phyloP scores from a whole-genome alignment of 2,797 vertebrate genomes.

The Alouatta caraya region DNA sequence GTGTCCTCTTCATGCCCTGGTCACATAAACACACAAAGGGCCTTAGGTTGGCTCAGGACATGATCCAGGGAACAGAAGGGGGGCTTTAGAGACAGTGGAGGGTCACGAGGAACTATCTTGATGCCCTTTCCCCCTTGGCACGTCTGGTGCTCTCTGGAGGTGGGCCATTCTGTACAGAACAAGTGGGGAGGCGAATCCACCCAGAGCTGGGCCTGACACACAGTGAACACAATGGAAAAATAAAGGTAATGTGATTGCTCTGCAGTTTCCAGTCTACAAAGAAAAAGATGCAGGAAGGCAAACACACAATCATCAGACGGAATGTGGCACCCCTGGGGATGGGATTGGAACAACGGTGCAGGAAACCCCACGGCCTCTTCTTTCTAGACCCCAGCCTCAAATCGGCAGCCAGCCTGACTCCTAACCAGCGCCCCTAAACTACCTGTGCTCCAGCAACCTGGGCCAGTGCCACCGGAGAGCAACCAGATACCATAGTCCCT shows the following conservation, averaged over 20 bases:
- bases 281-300: neutral
- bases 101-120: neutral
- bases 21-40: no score
- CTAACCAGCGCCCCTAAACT: neutral
- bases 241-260: neutral
- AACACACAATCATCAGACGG: neutral
- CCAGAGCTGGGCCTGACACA: neutral
- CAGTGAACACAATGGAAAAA: neutral
- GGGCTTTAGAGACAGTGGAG: neutral
- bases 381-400: neutral
- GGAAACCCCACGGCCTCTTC: accelerated
- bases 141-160: no score
- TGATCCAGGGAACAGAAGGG: neutral
- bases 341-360: accelerated
- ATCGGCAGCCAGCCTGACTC: neutral
- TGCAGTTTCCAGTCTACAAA: neutral
- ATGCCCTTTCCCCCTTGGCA: neutral
- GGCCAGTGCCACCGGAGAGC: neutral
- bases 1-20: neutral
- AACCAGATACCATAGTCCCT: neutral
- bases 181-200: no score
- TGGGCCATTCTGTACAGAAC: neutral
- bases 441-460: neutral
- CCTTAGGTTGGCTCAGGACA: neutral
- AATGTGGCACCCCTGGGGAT: accelerated